These are phyloP conservation scores for Netelia inedita DNA, from an alignment of 2,888 invertebrate species.

Conservation along the genomic window DNA sequence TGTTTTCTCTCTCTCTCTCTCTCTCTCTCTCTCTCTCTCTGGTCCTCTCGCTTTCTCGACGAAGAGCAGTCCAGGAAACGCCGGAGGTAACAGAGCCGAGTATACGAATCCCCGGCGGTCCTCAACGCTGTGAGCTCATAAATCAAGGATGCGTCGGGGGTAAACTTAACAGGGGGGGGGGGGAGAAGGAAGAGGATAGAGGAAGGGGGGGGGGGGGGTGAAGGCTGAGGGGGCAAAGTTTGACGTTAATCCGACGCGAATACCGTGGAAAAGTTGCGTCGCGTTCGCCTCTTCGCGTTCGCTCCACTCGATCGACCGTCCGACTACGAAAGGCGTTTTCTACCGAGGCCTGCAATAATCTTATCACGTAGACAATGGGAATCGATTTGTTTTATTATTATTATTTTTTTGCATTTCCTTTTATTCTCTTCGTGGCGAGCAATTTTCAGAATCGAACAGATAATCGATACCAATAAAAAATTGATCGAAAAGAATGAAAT, in stretches of 20 bases:
- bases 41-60: conserved; percentile 37
- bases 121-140: conserved; percentile 72
- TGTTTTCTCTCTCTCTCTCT: conserved; percentile 12
- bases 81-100: conserved; percentile 53
- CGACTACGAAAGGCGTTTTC: conserved; percentile 52
- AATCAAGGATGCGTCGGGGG: conserved; percentile 76
- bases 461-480: too few species aligned
- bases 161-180: conserved; percentile 48
- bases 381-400: conserved; percentile 1
- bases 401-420: neutral
- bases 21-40: conserved; percentile 51
- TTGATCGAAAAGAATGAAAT: too few species aligned
- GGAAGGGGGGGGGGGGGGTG: conserved; percentile 4
- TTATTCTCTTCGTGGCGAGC: too few species aligned
- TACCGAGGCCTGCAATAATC: conserved; percentile 44
- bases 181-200: conserved; percentile 19
- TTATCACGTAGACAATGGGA: conserved; percentile 37
- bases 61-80: conserved; percentile 7
- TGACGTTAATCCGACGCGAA: conserved; percentile 73
- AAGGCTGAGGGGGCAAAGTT: conserved; percentile 69
- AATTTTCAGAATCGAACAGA: too few species aligned
- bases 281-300: conserved; percentile 26
- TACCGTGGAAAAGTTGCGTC: conserved; percentile 59
- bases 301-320: conserved; percentile 26
- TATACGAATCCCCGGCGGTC: conserved; percentile 64